Evolutionary conservation across 2,113 vertebrate species (phyloP), one percentile per base, ranked within the genome.

Genomic region (Cottus gobio): DNA sequence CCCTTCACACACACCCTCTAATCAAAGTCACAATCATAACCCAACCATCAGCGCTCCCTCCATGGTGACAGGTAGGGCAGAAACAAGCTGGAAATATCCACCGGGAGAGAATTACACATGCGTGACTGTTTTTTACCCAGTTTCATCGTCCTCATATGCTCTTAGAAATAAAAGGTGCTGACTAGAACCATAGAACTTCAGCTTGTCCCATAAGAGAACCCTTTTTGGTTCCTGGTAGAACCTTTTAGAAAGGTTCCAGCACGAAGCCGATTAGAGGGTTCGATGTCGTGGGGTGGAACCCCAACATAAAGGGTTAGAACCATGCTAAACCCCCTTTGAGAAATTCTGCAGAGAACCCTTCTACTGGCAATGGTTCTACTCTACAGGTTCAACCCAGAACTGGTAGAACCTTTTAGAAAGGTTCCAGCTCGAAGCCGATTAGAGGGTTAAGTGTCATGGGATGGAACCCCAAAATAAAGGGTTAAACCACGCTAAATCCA

Each of bases 1-100:
- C 54, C 66, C 48, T 79, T 73, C 80, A 57, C 12, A 63, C 73
- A 42, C 81, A 85, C 77, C 79, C 80, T 80, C 91, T 85, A 90
- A 93, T 92, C 90, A 89, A 85, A 87, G 69, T 65, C 61, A 72
- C 79, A 79, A 86, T 89, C 85, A 84, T 83, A 91, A 88, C 78
- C 60, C 71, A 56, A 73, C 48, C 15, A 30, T 57, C 22, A 0
- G n/a, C 15, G 48, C 39, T 39, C 20, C 26, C 24, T 60, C 61
- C 34, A 2, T 22, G 22, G 16, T 60, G 36, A 79, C 54, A 85
- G 78, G 75, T 78, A 34, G 68, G 24, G 67, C 52, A 50, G 66
- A 89, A 82, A 74, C 62, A 74, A 26, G 44, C 58, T 46, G 30
- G 57, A 78, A 57, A 56, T 85, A 57, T 46, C 57, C 79, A 79